Evolutionary conservation across 2,797 vertebrate genomes (phyloP), one percentile per base, ranked within the genome.

Genomic region (Notamacropus eugenii): DNA sequence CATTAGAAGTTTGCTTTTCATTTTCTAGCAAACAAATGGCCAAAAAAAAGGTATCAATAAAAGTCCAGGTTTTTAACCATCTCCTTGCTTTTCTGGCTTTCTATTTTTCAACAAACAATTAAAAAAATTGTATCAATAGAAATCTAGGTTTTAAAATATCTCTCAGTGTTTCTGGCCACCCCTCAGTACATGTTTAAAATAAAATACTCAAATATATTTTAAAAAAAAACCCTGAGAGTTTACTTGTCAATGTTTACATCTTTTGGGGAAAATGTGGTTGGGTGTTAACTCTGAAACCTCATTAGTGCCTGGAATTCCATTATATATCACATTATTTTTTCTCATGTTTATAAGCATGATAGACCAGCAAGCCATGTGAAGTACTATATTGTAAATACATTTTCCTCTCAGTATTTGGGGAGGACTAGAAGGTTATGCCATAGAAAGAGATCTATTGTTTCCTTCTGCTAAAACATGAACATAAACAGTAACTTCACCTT

Each of bases 391-490:
- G 54, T 91, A 92, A 93, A 62, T 55, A 34, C 8, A 10, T 34
- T 2, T 91, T 92, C 34, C 16, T 1, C 0, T 11, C 1, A 4
- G 12, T 31, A 0, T 93, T 95, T 62, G 55, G 4, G 93, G 93
- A 34, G 46, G 0, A 54, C 57, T 19, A 95, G 22, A 54, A 82
- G 92, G 92, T 95, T 16, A 93, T 40, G n/a, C 93, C 62, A 12
- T 90, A 93, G 92, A 67, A 87, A 93, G 22, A 92, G 92, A 92
- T 96, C 27, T 93, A 10, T 46, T 82, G 74, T 82, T 96, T 94
- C 16, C 93, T 92, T 46, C 92, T 93, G 54, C 12, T 46, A 93
- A 27, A 40, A 93, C 29, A 90, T 92, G 90, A 96, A 92, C 4
- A 2, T 82, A 92, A 97, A 95, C 22, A 97, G 52, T 67, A 94